These are phyloP conservation scores for Chymomyza amoena DNA, from an alignment of 2,888 invertebrate species.

Conservation along the genomic window DNA sequence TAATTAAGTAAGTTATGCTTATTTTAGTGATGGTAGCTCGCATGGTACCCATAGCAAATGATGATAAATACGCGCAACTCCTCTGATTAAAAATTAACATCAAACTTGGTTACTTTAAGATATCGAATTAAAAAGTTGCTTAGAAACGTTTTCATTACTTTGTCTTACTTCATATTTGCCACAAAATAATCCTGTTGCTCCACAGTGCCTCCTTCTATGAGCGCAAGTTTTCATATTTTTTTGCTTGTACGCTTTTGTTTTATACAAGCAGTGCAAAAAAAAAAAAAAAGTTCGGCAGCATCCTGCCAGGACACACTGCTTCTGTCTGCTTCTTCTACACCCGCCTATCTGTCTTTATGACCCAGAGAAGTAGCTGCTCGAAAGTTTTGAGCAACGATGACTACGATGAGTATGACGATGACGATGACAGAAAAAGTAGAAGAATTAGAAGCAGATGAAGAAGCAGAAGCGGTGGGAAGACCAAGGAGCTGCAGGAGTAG, in stretches of 20 bases:
- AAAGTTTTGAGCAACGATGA: slow-evolving; percentile 28
- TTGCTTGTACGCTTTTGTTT: slow-evolving; percentile 25
- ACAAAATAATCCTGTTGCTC: not conserved
- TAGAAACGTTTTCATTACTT: too few relatives aligned
- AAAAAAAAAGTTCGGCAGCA: not conserved
- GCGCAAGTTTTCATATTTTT: slow-evolving; percentile 53
- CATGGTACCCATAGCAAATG: too few relatives aligned
- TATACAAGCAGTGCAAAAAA: slow-evolving; percentile 5
- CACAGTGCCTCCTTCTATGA: not conserved
- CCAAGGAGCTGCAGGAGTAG: not conserved
- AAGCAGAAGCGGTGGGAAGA: not conserved
- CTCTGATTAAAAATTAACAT: too few relatives aligned
- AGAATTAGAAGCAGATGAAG: not conserved
- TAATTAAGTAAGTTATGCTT: too few relatives aligned
- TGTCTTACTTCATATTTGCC: not conserved
- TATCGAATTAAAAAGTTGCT: too few relatives aligned
- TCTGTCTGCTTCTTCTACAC: slow-evolving; percentile 5
- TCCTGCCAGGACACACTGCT: not conserved
- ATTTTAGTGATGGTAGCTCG: too few relatives aligned
- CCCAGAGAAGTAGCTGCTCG: slow-evolving; percentile 33
- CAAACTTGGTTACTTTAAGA: too few relatives aligned
- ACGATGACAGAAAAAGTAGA: not conserved
- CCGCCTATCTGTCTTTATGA: slow-evolving; percentile 38
- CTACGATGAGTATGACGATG: not conserved
- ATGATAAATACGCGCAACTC: too few relatives aligned